These are phyloP conservation scores for Scaptomyza parva DNA, from an alignment of 2,888 invertebrate genomes.

Conservation along the genomic window DNA sequence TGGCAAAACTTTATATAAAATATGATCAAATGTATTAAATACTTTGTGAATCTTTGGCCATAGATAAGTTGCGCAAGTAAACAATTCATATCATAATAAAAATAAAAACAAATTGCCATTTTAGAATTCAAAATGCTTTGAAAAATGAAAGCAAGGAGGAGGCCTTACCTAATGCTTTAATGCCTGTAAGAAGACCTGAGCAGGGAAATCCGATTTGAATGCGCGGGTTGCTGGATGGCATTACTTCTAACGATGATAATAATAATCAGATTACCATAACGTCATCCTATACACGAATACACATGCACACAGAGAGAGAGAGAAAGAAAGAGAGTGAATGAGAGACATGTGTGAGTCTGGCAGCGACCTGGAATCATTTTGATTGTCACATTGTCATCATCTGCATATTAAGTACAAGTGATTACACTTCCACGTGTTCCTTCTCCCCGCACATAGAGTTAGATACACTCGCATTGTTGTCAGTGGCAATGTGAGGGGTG, in stretches of 20 bases:
- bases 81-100: slow-evolving; percentile 46
- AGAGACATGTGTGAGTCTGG: slow-evolving; percentile 6
- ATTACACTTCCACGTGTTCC: slow-evolving; percentile 64
- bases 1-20: not conserved
- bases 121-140: slow-evolving; percentile 68
- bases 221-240: slow-evolving; percentile 30
- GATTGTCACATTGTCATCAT: slow-evolving; percentile 80
- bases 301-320: not conserved
- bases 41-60: not conserved
- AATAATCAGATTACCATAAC: slow-evolving; percentile 75
- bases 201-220: slow-evolving; percentile 57
- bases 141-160: not conserved
- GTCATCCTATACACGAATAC: slow-evolving; percentile 29
- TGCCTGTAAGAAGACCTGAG: slow-evolving; percentile 60
- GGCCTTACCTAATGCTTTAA: slow-evolving; percentile 67
- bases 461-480: slow-evolving; percentile 41
- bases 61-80: slow-evolving; percentile 13
- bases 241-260: slow-evolving; percentile 75
- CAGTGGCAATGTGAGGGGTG: not conserved
- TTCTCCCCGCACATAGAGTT: slow-evolving; percentile 27
- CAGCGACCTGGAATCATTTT: slow-evolving; percentile 75
- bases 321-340: not conserved
- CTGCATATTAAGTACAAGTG: slow-evolving; percentile 79
- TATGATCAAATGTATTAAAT: not conserved
- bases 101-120: slow-evolving; percentile 71